Percentiles rank a stretch among this genome's conserved stretches.
phyloP scores from a whole-genome alignment of 2,888 invertebrate species.

The Julus scandinavius region DNA sequence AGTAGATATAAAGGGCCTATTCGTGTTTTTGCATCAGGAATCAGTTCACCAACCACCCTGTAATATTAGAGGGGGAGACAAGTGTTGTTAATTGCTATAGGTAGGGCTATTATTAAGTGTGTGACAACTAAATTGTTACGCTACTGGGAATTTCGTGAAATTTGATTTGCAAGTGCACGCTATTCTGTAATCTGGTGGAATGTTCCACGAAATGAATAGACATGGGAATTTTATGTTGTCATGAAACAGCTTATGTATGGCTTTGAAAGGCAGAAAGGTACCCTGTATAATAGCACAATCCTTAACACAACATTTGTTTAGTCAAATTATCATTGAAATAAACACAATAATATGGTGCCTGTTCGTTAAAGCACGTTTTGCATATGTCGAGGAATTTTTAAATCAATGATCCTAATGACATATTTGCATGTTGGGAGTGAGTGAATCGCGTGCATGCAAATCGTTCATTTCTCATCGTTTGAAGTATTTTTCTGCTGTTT shows the following conservation, averaged over 20 bases:
- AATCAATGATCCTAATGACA: conserved; percentile 3
- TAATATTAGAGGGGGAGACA: neutral
- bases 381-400: neutral
- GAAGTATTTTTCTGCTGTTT: neutral
- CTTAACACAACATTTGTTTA: neutral
- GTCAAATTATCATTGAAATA: neutral
- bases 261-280: neutral
- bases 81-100: neutral
- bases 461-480: neutral
- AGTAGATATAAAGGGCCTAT: neutral
- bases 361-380: neutral
- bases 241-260: neutral
- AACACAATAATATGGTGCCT: neutral
- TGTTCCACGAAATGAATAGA: neutral
- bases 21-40: neutral
- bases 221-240: neutral
- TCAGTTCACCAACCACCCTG: neutral
- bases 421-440: conserved; percentile 24
- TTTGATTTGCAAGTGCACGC: neutral
- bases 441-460: neutral
- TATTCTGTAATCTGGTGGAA: neutral
- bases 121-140: neutral
- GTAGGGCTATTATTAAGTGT: neutral
- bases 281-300: neutral
- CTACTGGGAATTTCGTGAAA: neutral